phyloP scores from a whole-genome alignment of 2,113 vertebrate genomes.

The Clupea harengus region DNA sequence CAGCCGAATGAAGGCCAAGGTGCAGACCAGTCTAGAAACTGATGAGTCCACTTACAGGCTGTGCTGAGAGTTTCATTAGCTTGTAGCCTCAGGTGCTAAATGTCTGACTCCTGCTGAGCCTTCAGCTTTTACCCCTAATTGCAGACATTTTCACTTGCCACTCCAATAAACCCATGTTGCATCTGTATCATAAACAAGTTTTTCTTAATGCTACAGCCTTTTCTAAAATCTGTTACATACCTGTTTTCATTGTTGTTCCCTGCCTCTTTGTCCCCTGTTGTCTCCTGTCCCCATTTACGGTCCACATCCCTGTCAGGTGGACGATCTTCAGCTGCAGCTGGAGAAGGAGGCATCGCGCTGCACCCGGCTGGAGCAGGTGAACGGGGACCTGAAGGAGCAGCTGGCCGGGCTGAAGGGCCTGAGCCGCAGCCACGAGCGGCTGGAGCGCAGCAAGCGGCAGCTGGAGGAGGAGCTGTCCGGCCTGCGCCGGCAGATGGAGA shows the following conservation, averaged over 20 bases:
- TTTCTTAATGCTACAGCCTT: background rate
- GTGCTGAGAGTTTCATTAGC: background rate
- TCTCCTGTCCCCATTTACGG: background rate
- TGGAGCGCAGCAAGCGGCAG: constrained; percentile 77
- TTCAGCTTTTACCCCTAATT: background rate
- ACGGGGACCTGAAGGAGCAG: constrained; percentile 76
- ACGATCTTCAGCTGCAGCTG: constrained; percentile 77
- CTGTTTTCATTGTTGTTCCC: background rate
- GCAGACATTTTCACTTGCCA: background rate
- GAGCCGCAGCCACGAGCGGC: constrained; percentile 67
- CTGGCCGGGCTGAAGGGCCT: constrained; percentile 68
- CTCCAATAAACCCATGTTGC: background rate
- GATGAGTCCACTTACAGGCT: background rate
- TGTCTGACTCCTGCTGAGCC: background rate
- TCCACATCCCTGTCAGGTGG: constrained; percentile 61
- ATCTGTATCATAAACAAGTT: background rate
- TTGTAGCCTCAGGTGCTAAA: background rate
- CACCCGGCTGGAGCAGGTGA: constrained; percentile 71
- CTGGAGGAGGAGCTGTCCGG: constrained; percentile 77
- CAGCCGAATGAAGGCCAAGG: constrained; percentile 75
- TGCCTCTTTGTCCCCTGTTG: background rate
- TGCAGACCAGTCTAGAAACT: constrained; percentile 44
- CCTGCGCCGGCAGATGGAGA: constrained; percentile 71
- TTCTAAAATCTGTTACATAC: background rate
- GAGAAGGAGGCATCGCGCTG: constrained; percentile 68